Evolutionary conservation across 1,140 invertebrate genomes (phyloP).

Genomic region (Ceratosolen fusciceps): DNA sequence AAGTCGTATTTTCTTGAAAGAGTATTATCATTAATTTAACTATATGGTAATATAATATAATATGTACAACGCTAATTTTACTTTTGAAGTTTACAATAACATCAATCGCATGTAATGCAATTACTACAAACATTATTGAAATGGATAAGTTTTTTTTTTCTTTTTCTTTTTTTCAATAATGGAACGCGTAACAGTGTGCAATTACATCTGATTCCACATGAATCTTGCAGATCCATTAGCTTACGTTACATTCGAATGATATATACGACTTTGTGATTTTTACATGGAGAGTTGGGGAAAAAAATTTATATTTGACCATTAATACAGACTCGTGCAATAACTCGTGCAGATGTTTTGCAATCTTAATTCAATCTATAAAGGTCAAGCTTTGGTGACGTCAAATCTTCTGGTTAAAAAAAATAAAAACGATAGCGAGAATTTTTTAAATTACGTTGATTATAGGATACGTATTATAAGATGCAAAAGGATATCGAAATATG

Average conservation of each 20-base stretch:
- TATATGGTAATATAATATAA: neutral
- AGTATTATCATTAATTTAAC: neutral
- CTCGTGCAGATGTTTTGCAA: no score
- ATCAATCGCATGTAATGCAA: constrained; percentile 30
- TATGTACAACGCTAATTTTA: neutral
- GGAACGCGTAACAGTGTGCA: neutral
- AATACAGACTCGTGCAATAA: neutral
- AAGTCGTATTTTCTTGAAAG: neutral
- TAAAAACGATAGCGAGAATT: no score
- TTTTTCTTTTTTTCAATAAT: neutral
- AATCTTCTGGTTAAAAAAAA: no score
- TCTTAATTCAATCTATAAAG: no score
- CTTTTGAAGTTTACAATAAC: constrained; percentile 10
- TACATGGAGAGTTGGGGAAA: neutral
- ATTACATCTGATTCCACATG: neutral
- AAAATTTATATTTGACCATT: neutral
- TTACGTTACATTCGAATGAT: no score
- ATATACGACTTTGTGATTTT: neutral
- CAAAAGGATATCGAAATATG: no score
- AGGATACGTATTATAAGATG: no score
- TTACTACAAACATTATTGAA: neutral
- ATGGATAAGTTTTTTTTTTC: no score
- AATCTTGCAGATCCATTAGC: neutral
- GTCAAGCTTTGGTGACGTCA: no score
- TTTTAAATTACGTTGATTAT: no score